These are phyloP conservation scores for Brachycybe producta DNA, from an alignment of 2,888 invertebrate species.

Conservation along the genomic window DNA sequence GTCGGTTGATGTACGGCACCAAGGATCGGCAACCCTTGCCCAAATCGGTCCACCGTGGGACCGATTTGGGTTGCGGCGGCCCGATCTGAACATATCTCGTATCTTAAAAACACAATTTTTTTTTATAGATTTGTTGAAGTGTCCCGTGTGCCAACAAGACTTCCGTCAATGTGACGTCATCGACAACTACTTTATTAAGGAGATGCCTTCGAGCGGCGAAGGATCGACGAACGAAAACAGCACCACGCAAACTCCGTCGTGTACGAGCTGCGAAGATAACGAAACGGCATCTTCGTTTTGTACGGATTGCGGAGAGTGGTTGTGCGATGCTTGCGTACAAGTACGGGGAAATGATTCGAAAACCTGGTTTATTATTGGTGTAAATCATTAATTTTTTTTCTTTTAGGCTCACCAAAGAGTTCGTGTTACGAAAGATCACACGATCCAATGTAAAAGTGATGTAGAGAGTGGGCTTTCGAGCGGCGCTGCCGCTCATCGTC, in stretches of 20 bases:
- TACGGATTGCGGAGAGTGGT: slow-evolving; percentile 78
- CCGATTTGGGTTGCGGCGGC: too few relatives aligned
- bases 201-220: slow-evolving; percentile 45
- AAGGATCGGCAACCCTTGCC: too few relatives aligned
- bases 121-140: slow-evolving; percentile 37
- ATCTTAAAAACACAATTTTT: too few relatives aligned
- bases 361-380: not conserved
- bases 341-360: slow-evolving; percentile 25
- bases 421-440: slow-evolving; percentile 86
- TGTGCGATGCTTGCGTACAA: slow-evolving; percentile 74
- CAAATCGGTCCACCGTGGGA: too few relatives aligned
- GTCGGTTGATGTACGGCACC: too few relatives aligned
- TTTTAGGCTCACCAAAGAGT: slow-evolving; percentile 73
- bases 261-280: slow-evolving; percentile 77
- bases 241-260: slow-evolving; percentile 31
- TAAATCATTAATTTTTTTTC: slow-evolving; percentile 22
- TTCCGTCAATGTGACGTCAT: slow-evolving; percentile 60
- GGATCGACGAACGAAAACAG: slow-evolving; percentile 28
- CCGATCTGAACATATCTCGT: too few relatives aligned
- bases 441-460: slow-evolving; percentile 72
- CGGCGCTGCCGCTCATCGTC: slow-evolving; percentile 44
- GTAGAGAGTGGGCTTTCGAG: slow-evolving; percentile 52
- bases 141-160: slow-evolving; percentile 58
- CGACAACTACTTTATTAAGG: slow-evolving; percentile 69
- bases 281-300: slow-evolving; percentile 75